Percentiles rank a stretch among this genome's conserved stretches.
These are phyloP conservation scores for Mimachlamys varia DNA, from an alignment of 2,888 invertebrate genomes.

Conservation along the genomic window DNA sequence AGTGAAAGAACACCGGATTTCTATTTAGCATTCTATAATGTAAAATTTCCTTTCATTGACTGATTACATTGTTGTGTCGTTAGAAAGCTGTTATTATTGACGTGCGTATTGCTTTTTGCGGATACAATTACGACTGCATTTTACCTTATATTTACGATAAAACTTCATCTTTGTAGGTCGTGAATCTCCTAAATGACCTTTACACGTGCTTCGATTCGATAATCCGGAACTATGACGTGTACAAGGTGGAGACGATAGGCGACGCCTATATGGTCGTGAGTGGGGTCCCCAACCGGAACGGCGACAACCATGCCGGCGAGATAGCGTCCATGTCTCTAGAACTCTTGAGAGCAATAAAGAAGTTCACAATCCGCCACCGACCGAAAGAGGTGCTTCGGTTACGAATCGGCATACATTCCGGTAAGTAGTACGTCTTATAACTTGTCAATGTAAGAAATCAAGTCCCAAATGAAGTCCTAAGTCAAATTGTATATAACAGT, in stretches of 20 bases:
- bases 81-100: too few species aligned
- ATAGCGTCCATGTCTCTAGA: slow-evolving; percentile 81
- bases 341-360: slow-evolving; percentile 75
- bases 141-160: too few species aligned
- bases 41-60: too few species aligned
- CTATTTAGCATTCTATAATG: too few species aligned
- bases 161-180: too few species aligned
- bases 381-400: slow-evolving; percentile 76
- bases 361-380: slow-evolving; percentile 75
- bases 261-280: slow-evolving; percentile 80
- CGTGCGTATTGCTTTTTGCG: too few species aligned
- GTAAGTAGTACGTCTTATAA: slow-evolving; percentile 55
- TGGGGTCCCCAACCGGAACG: slow-evolving; percentile 79
- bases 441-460: too few species aligned
- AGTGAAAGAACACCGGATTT: too few species aligned
- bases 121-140: too few species aligned
- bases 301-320: slow-evolving; percentile 79
- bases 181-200: slow-evolving; percentile 82
- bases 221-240: slow-evolving; percentile 97
- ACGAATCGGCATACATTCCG: slow-evolving; percentile 80
- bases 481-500: too few species aligned
- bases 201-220: slow-evolving; percentile 98
- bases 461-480: too few species aligned
- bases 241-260: slow-evolving; percentile 89
- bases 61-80: too few species aligned